phyloP scores from a whole-genome alignment of 2,797 vertebrate genomes.

The Crocidura indochinensis region DNA sequence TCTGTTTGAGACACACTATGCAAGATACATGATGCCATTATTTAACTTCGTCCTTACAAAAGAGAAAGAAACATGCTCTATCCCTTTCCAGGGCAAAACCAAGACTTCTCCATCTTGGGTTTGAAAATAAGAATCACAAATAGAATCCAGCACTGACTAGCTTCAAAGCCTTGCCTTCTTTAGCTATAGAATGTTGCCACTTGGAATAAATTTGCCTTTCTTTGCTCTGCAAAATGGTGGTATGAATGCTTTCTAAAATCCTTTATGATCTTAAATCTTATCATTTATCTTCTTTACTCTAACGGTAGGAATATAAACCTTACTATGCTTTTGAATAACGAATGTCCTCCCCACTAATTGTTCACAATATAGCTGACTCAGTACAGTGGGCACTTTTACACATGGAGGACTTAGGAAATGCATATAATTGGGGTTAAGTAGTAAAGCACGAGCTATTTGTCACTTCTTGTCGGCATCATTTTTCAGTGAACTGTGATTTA shows the following conservation, averaged over 20 bases:
- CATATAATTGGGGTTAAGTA: constrained; percentile 6
- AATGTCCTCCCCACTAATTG: constrained; percentile 22
- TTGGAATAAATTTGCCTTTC: background rate
- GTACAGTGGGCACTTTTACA: constrained; percentile 6
- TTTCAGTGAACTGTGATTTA: constrained; percentile 41
- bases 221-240: constrained; percentile 40
- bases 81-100: background rate
- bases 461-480: constrained; percentile 47
- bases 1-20: background rate
- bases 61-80: background rate
- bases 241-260: background rate
- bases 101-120: background rate
- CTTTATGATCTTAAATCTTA: constrained; percentile 32
- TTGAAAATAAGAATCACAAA: background rate
- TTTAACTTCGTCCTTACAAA: constrained; percentile 10
- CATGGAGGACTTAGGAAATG: background rate
- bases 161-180: background rate
- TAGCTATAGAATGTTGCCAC: background rate
- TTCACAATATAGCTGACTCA: background rate
- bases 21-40: background rate
- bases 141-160: background rate
- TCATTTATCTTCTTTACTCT: constrained; percentile 56
- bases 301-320: constrained; percentile 56
- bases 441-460: constrained; percentile 35
- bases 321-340: constrained; percentile 60